A percentile compares a stretch with the other conserved stretches of the same genome.
Conservation (phyloP, 2,113 vertebrate genomes). For the Passer domesticus region DNA sequence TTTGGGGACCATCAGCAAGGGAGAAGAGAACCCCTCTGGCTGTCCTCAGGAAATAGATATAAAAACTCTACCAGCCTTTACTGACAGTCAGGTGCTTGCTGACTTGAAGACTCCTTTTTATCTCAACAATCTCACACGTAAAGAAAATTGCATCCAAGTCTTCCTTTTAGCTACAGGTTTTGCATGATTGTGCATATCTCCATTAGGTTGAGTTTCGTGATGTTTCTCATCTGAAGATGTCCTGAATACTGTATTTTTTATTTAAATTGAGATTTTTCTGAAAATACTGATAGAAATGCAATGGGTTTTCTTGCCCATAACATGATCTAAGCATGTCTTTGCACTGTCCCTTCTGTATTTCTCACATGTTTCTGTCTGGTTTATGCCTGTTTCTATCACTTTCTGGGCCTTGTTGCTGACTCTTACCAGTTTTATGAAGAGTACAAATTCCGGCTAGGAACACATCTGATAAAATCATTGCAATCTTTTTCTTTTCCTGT, state of each 20-base stretch:
- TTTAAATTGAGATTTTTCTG: background rate
- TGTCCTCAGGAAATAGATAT: background rate
- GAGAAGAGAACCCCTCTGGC: background rate
- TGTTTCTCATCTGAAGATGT: background rate
- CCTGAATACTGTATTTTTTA: background rate
- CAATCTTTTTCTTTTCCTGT: background rate
- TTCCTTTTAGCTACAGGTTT: background rate
- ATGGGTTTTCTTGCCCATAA: rapidly evolving
- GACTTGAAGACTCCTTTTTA: background rate
- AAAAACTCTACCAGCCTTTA: background rate
- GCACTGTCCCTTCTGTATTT: background rate
- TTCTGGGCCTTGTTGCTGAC: background rate
- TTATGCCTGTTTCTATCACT: background rate
- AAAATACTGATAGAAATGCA: background rate
- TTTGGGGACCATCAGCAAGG: background rate
- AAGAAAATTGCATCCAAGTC: background rate
- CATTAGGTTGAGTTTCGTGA: background rate
- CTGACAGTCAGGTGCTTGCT: background rate
- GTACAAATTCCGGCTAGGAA: background rate
- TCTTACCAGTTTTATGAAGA: background rate
- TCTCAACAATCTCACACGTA: background rate
- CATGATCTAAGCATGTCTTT: background rate
- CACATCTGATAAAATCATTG: background rate
- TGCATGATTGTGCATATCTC: background rate
- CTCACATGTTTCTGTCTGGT: background rate